phyloP scores from a whole-genome alignment of 2,888 invertebrate genomes.

The Mythimna loreyi region DNA sequence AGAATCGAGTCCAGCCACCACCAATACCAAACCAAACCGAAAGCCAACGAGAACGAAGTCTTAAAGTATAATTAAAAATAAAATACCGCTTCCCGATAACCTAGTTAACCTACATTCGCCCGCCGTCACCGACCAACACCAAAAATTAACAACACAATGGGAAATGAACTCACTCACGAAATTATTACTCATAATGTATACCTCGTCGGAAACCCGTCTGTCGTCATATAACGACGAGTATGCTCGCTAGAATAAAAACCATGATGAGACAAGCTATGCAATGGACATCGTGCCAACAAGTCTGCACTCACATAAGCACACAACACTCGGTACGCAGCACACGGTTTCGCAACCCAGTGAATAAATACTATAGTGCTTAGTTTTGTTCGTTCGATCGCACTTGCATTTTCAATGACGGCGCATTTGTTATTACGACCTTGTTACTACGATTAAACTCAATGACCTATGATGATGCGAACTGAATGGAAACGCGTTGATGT shows the following conservation, averaged over 20 bases:
- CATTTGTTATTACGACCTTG: slow-evolving; percentile 79
- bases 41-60: slow-evolving; percentile 61
- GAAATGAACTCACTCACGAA: slow-evolving; percentile 86
- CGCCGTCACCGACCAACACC: slow-evolving; percentile 83
- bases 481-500: slow-evolving; percentile 82
- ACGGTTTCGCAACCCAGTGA: slow-evolving; percentile 73
- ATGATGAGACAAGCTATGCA: slow-evolving; percentile 78
- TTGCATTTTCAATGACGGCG: slow-evolving; percentile 79
- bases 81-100: slow-evolving; percentile 59
- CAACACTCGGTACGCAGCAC: slow-evolving; percentile 67
- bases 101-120: slow-evolving; percentile 60
- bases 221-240: slow-evolving; percentile 77
- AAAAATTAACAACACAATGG: slow-evolving; percentile 86
- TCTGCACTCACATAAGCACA: slow-evolving; percentile 74
- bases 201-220: slow-evolving; percentile 71
- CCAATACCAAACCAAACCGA: slow-evolving; percentile 54
- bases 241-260: slow-evolving; percentile 84
- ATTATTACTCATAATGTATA: slow-evolving; percentile 76
- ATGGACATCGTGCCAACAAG: slow-evolving; percentile 72
- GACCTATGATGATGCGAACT: slow-evolving; percentile 72
- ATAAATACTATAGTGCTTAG: slow-evolving; percentile 68
- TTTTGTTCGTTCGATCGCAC: slow-evolving; percentile 64
- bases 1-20: slow-evolving; percentile 66
- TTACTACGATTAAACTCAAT: slow-evolving; percentile 73
- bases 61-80: slow-evolving; percentile 61